Evolutionary conservation across 2,888 invertebrate genomes (phyloP).

Genomic region (Boloria euphrosyne): DNA sequence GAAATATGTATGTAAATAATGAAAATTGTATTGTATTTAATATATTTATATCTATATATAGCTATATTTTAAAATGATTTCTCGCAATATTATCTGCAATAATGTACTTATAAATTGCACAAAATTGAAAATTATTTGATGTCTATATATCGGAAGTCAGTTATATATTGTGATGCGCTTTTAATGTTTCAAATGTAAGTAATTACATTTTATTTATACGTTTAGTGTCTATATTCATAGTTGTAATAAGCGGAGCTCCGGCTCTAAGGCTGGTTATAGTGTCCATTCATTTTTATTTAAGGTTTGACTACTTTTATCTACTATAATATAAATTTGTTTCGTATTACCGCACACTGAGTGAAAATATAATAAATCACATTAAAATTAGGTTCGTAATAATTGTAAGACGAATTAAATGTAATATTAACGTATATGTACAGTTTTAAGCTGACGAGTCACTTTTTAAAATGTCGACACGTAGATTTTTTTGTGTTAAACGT

Average conservation of each 20-base stretch:
- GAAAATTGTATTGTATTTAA: slow-evolving; percentile 34
- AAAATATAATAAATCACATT: slow-evolving; percentile 23
- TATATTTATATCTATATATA: slow-evolving; percentile 23
- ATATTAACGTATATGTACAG: slow-evolving; percentile 11
- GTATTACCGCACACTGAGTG: slow-evolving; percentile 32
- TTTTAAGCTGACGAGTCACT: slow-evolving; percentile 26
- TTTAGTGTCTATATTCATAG: slow-evolving; percentile 56
- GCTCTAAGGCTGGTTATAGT: slow-evolving; percentile 73
- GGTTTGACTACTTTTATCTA: slow-evolving; percentile 37
- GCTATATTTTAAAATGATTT: slow-evolving; percentile 26
- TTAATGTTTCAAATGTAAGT: slow-evolving; percentile 55
- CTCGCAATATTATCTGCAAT: slow-evolving; percentile 33
- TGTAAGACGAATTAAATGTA: slow-evolving; percentile 15
- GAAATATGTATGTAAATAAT: slow-evolving; percentile 40
- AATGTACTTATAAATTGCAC: slow-evolving; percentile 39
- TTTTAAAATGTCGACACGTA: slow-evolving; percentile 34
- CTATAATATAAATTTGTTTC: slow-evolving; percentile 24
- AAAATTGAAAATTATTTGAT: slow-evolving; percentile 26
- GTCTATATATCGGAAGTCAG: slow-evolving; percentile 16
- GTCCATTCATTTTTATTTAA: slow-evolving; percentile 69
- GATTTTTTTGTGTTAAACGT: slow-evolving; percentile 35
- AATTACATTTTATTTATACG: slow-evolving; percentile 20
- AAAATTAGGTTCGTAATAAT: slow-evolving; percentile 23
- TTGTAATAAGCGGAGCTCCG: slow-evolving; percentile 61
- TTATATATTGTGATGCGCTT: slow-evolving; percentile 20